Conservation (phyloP, 2,888 invertebrate genomes). For the Eulithis prunata region DNA sequence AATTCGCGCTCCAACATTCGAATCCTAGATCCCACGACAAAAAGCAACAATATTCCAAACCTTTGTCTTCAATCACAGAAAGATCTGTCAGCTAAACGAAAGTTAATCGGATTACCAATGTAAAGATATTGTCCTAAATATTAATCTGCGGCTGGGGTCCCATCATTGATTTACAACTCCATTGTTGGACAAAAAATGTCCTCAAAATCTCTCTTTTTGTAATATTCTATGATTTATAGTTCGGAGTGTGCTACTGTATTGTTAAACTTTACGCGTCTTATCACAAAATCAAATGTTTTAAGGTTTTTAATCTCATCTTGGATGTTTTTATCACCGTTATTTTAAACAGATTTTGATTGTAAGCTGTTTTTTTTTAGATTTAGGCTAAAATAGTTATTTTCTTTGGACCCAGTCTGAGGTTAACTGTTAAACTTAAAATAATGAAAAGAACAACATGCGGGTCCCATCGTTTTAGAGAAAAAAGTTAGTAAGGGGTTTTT, state of each 20-base stretch:
- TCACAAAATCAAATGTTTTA: constrained; percentile 25
- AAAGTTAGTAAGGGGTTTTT: too few relatives aligned
- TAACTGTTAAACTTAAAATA: background rate
- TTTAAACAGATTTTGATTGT: constrained; percentile 3
- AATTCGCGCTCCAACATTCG: constrained; percentile 14
- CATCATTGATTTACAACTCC: constrained; percentile 52
- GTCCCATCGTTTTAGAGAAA: background rate
- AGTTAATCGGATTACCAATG: constrained; percentile 76
- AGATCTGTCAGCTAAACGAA: constrained; percentile 58
- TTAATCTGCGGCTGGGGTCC: constrained; percentile 62
- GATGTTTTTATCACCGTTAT: constrained; percentile 10
- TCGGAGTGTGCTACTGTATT: constrained; percentile 37
- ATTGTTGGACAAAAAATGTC: constrained; percentile 40
- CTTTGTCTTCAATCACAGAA: constrained; percentile 61
- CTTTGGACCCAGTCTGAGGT: background rate
- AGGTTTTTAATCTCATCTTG: constrained; percentile 8
- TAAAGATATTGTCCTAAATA: constrained; percentile 66
- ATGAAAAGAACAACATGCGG: constrained; percentile 1
- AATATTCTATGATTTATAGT: constrained; percentile 34
- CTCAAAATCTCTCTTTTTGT: constrained; percentile 28
- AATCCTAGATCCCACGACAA: constrained; percentile 51
- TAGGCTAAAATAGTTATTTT: background rate
- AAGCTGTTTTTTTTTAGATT: constrained; percentile 3
- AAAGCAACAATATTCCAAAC: constrained; percentile 55
- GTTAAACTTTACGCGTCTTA: constrained; percentile 32